Evolutionary conservation across 2,888 invertebrate genomes (phyloP).

Genomic region (Altica lythri): DNA sequence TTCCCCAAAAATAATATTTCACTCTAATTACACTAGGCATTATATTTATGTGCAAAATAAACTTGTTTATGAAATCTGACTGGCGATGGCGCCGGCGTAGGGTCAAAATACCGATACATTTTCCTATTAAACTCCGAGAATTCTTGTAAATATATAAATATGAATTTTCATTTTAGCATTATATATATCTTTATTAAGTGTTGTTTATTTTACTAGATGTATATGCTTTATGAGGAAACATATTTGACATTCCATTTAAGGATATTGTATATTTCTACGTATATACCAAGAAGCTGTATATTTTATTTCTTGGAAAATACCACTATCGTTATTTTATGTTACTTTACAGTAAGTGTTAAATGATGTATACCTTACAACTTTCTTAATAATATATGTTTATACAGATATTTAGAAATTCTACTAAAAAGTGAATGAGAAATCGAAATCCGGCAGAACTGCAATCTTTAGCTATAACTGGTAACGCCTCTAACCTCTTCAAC

Average conservation of each 20-base stretch:
- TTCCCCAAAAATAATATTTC: conserved; percentile 58
- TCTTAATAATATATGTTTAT: too few relatives aligned
- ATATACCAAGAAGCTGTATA: too few relatives aligned
- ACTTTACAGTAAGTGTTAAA: too few relatives aligned
- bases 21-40: conserved; percentile 55
- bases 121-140: conserved; percentile 38
- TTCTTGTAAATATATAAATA: conserved; percentile 37
- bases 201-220: conserved; percentile 15
- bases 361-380: too few relatives aligned
- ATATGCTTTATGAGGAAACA: conserved; percentile 1
- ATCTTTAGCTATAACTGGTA: too few relatives aligned
- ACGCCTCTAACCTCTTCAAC: too few relatives aligned
- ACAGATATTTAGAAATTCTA: too few relatives aligned
- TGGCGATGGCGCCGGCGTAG: conserved; percentile 55
- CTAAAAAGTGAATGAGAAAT: too few relatives aligned
- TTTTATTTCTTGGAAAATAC: too few relatives aligned
- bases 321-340: too few relatives aligned
- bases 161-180: conserved; percentile 36
- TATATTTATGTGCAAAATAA: conserved; percentile 56
- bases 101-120: conserved; percentile 57
- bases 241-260: conserved; percentile 8
- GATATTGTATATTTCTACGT: conserved; percentile 4
- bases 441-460: too few relatives aligned
- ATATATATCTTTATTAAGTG: conserved; percentile 37
- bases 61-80: conserved; percentile 57